These are phyloP conservation scores for Serilophus lunatus DNA, from an alignment of 2,113 vertebrate species.

Conservation along the genomic window DNA sequence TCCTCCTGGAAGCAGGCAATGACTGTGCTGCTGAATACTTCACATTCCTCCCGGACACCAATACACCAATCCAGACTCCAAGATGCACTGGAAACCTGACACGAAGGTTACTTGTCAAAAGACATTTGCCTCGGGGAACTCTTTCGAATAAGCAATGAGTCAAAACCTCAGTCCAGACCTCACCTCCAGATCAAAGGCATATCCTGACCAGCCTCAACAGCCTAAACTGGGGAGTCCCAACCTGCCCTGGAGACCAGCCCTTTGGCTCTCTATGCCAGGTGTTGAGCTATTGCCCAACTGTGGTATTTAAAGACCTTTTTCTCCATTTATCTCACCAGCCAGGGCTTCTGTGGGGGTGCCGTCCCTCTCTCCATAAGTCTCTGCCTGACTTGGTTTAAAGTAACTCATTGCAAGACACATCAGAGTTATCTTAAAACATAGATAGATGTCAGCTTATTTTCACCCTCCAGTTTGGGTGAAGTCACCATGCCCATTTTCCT, in stretches of 20 bases:
- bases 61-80: background rate
- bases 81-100: background rate
- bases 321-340: background rate
- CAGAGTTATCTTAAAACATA: background rate
- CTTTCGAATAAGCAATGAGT: background rate
- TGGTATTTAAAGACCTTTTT: background rate
- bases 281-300: background rate
- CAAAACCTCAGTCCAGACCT: background rate
- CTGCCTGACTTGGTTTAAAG: background rate
- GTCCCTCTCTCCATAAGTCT: background rate
- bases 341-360: background rate
- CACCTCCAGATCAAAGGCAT: background rate
- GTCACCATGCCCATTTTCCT: background rate
- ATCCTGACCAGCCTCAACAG: background rate
- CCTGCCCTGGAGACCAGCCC: background rate
- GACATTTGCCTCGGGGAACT: background rate
- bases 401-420: background rate
- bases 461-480: background rate
- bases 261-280: background rate
- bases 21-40: conserved; percentile 4
- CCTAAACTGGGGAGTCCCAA: background rate
- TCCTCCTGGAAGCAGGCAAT: conserved; percentile 26
- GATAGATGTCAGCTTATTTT: background rate
- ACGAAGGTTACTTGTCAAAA: background rate
- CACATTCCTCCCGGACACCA: background rate